Base-by-base conservation (phyloP, 2,797 vertebrate genomes). In the Carcharodon carcharias region DNA sequence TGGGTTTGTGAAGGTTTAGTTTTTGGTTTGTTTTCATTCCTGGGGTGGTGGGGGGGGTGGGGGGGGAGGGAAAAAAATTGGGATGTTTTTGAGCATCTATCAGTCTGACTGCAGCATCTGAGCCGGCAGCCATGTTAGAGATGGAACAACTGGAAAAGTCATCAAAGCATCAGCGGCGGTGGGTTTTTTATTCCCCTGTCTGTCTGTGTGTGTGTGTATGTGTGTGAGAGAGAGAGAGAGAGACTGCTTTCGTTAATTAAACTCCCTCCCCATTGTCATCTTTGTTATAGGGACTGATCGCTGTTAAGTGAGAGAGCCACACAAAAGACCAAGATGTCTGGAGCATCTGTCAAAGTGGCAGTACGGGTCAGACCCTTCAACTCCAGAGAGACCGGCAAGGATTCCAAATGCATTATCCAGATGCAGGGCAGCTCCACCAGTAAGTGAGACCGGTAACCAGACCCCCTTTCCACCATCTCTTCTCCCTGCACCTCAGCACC, bases 401-500 rank as follows among this genome's bases (percentile, higher is more conserved):
- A 99, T 0, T 99, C 99, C 96, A 99, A 99, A 98, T 99, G 99
- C 97, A 99, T 99, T 97, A 99, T 99, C 97, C 99, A 99, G 98
- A 99, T 99, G 99, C 99, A 99, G 97, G 99, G 99, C 97, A 99
- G 98, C 97, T 99, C 99, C 18, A 99, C 99, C 97, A 99, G 99
- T 99, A 98, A 99, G 99, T 99, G 61, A 18, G 1, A 35, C 45
- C 61, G 40, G 31, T 0, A 96, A 96, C 6, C 87, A 96, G 35
- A 80, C 71, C 95, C 96, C 97, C 96, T 97, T 96, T 96, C 97
- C 94, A 40, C 96, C 97, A 96, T 96, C 92, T 21, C 61, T 16
- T 82, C 18, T 58, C 18, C 96, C 96, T 97, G 97, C 97, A 93
- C 97, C 96, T 96, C 45, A 97, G 96, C 96, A 77, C 97, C 96